Base-by-base conservation (phyloP, 2,888 invertebrate genomes). In the Chloroclysta siterata region DNA sequence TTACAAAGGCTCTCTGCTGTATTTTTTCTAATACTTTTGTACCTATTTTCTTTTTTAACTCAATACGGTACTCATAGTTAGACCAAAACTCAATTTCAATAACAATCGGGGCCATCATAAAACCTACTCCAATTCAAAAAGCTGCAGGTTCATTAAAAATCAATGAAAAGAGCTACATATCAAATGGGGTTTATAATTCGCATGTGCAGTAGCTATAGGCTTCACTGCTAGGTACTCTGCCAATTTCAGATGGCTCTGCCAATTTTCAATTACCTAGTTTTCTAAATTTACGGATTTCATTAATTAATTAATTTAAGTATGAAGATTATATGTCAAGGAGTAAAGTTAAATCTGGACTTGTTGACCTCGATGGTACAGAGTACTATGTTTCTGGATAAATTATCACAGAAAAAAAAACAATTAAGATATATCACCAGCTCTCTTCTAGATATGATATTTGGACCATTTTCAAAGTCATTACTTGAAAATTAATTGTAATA, bases 121-220 rank as follows among this genome's bases (percentile, higher is more conserved):
- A 39, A 39, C 11, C 36, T 39, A 8, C 11, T 1, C 17, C 11
- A 48, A 48, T 4, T 3, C 48, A 29, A 28, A 48, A 48, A 28
- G 44, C 14, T 29, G 44, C 44, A 29, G 29, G 28, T 53, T 53
- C 28, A 53, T 53, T 58, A 46, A 41, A 58, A 59, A 53, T 59
- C 47, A 50, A 54, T 51, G 44, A 33, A 13, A 13, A 36, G 14
- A 42, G 59, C 59, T 46, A 41, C 7, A 14, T 44, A 46, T 47
- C 17, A 7, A 46, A 53, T 28, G 15, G 53, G 48, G 15, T 15
- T 52, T 64, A n/a, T 59, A 51, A 56, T 64, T 56, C 64, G 48
- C 52, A 53, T 56, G 55, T 64, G 59, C 55, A 52, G 28, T 51
- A 28, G 41, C 22, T 3, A 22, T 29, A 41, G 22, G 39, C 36